Evolutionary conservation across 2,113 vertebrate genomes (phyloP).

Genomic region (Antechinus flavipes): DNA sequence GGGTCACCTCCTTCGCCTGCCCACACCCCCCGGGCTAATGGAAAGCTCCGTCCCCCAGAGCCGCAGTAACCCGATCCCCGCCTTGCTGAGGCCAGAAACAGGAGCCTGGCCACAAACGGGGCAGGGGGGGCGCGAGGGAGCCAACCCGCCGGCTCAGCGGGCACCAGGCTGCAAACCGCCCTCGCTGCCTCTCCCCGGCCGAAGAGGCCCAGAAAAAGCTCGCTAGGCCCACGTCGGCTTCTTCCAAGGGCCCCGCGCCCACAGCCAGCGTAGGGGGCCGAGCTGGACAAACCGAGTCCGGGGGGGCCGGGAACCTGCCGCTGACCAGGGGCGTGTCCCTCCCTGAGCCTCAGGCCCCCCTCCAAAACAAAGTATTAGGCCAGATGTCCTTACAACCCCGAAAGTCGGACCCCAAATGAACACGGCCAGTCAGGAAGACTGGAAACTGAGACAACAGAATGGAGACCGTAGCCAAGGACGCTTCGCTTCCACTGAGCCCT

Average conservation of each 20-base stretch:
- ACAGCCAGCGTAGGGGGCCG: background rate
- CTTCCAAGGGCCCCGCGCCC: background rate
- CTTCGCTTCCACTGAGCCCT: background rate
- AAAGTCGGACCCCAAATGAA: background rate
- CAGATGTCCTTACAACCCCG: no score
- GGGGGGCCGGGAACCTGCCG: background rate
- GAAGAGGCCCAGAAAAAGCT: background rate
- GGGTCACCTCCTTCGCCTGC: background rate
- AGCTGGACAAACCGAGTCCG: background rate
- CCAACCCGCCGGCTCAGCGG: background rate
- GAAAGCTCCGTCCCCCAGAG: constrained; percentile 12
- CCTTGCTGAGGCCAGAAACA: background rate
- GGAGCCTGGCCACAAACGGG: background rate
- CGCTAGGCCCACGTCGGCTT: background rate
- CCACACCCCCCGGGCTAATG: background rate
- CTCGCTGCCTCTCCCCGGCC: background rate
- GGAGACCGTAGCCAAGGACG: background rate
- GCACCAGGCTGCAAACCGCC: background rate
- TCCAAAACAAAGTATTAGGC: background rate
- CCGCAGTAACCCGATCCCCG: constrained; percentile 4
- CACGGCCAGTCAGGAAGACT: background rate
- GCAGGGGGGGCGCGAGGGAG: background rate
- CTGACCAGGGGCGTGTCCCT: no score
- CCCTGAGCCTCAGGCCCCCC: background rate
- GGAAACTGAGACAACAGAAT: background rate